Percentiles rank a stretch among this genome's conserved stretches.
phyloP scores from a whole-genome alignment of 2,113 vertebrate species.

The Chaenocephalus aceratus region DNA sequence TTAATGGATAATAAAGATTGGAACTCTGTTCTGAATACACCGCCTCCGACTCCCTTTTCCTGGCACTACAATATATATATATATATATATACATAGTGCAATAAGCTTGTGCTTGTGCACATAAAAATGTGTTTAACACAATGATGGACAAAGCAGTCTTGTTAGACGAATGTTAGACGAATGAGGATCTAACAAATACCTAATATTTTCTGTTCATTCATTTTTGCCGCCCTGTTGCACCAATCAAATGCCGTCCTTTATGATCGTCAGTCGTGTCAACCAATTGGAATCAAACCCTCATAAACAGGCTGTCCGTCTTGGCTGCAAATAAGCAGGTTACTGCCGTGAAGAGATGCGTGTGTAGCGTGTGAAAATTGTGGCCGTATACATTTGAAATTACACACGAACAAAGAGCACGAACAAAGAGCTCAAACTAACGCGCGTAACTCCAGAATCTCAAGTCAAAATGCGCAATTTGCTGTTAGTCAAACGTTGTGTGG shows the following conservation, averaged over 20 bases:
- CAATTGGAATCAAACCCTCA: conserved; percentile 6
- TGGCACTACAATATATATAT: no score
- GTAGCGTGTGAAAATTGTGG: neutral
- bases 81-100: no score
- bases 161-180: no score
- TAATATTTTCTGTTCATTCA: neutral
- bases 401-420: neutral
- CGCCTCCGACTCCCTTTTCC: no score
- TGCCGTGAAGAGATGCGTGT: neutral
- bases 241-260: neutral
- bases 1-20: no score
- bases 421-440: neutral
- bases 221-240: neutral
- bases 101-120: no score
- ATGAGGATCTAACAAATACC: neutral
- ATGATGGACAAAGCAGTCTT: no score
- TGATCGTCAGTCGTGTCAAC: neutral
- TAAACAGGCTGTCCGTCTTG: neutral
- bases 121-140: no score
- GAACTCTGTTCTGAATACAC: no score
- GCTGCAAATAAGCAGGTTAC: neutral
- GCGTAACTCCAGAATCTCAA: neutral
- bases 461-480: neutral
- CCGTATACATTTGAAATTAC: neutral
- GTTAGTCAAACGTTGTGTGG: neutral